Percentiles rank a stretch among this genome's conserved stretches.
Evolutionary conservation across 2,888 invertebrate species (phyloP).

Genomic region (Cheilosia variabilis): DNA sequence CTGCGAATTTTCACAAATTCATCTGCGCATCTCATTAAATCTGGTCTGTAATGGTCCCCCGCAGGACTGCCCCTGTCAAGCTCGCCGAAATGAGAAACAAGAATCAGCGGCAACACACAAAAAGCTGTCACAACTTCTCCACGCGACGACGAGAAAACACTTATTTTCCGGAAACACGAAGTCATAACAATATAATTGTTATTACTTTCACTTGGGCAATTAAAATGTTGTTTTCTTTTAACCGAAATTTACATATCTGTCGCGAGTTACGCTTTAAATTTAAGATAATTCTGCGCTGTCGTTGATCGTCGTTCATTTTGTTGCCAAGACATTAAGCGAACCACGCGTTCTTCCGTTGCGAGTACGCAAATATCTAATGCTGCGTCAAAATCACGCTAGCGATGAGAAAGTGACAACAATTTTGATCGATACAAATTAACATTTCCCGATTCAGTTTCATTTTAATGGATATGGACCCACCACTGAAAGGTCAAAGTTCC

Average conservation of each 20-base stretch:
- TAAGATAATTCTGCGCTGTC: conserved; percentile 31
- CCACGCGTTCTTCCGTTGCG: conserved; percentile 1
- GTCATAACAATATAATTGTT: conserved; percentile 63
- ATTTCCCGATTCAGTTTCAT: not conserved
- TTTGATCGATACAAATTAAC: conserved; percentile 40
- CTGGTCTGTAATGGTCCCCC: conserved; percentile 19
- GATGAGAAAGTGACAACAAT: conserved; percentile 44
- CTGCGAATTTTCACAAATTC: not conserved
- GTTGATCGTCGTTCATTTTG: conserved; percentile 38
- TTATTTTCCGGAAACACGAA: conserved; percentile 53
- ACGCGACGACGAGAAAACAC: conserved; percentile 10
- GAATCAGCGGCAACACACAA: conserved; percentile 5
- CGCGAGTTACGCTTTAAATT: not conserved
- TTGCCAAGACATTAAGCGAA: conserved; percentile 25
- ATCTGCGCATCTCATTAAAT: conserved; percentile 16
- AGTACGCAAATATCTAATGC: conserved; percentile 3
- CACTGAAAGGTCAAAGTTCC: conserved; percentile 37
- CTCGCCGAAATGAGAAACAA: not conserved
- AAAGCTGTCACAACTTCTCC: conserved; percentile 38
- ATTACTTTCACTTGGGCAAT: conserved; percentile 70
- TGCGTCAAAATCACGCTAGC: conserved; percentile 7
- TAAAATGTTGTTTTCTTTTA: conserved; percentile 51
- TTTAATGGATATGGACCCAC: not conserved
- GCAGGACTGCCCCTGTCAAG: not conserved
- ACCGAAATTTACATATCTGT: conserved; percentile 42